These are phyloP conservation scores for Urocyon cinereoargenteus DNA, from an alignment of 2,797 vertebrate species.

Conservation along the genomic window DNA sequence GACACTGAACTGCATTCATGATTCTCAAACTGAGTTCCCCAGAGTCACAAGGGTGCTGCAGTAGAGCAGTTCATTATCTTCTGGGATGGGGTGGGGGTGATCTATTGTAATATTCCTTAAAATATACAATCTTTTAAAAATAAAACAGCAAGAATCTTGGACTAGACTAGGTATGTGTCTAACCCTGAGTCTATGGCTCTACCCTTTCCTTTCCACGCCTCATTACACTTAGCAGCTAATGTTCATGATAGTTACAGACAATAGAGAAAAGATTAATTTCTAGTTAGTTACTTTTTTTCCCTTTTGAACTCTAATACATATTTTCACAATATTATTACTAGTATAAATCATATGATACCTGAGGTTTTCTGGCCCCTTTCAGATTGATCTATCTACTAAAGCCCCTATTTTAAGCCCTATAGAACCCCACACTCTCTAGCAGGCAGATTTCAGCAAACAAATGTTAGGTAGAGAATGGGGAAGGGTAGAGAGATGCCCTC, in stretches of 20 bases:
- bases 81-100: fast-evolving
- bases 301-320: background rate
- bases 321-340: background rate
- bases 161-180: background rate
- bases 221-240: background rate
- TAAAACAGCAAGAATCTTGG: background rate
- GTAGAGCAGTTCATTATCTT: background rate
- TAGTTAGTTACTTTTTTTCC: background rate
- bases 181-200: background rate
- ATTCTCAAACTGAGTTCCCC: background rate
- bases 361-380: background rate
- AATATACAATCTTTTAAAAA: background rate
- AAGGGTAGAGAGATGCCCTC: no score
- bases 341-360: background rate
- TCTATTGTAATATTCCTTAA: background rate
- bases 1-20: background rate
- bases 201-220: background rate
- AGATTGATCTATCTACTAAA: background rate
- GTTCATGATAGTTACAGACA: background rate
- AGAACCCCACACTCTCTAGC: background rate
- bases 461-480: background rate
- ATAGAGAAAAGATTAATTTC: slow-evolving; percentile 3
- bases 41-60: background rate
- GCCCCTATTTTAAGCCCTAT: background rate
- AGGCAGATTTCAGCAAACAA: background rate